phyloP scores from a whole-genome alignment of 2,888 invertebrate genomes.

The Empis livida region DNA sequence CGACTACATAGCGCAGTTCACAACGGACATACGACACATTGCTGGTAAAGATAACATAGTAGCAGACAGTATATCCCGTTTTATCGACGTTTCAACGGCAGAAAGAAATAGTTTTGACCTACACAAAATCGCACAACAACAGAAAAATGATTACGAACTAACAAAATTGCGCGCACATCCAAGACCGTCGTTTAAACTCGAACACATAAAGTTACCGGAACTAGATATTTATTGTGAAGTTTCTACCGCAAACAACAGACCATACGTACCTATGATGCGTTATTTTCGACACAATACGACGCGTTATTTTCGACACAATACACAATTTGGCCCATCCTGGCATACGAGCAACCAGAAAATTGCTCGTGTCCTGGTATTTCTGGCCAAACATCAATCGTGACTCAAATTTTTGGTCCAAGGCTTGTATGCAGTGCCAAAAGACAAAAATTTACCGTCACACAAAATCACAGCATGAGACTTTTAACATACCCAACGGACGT shows the following conservation, averaged over 20 bases:
- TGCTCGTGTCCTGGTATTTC: conserved; percentile 15
- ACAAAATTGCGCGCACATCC: neutral
- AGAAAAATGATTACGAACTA: conserved; percentile 1
- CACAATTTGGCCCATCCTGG: conserved; percentile 11
- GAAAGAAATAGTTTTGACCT: neutral
- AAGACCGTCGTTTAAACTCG: neutral
- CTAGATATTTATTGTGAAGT: neutral
- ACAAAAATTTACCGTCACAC: conserved; percentile 21
- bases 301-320: neutral
- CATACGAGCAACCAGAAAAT: conserved; percentile 11
- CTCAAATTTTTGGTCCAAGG: conserved; percentile 17
- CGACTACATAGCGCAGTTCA: conserved; percentile 8
- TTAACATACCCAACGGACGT: conserved; percentile 15
- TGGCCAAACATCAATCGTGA: conserved; percentile 20
- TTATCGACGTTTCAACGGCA: neutral
- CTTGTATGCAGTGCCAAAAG: conserved; percentile 22
- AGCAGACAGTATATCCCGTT: conserved; percentile 7
- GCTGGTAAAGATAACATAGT: conserved; percentile 5
- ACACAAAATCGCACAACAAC: neutral
- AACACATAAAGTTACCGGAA: neutral
- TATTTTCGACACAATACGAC: conserved; percentile 7
- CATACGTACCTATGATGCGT: conserved; percentile 16
- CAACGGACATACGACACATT: conserved; percentile 5
- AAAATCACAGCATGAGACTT: conserved; percentile 12
- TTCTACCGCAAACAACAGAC: conserved; percentile 8